Evolutionary conservation across 2,888 invertebrate genomes (phyloP).

Genomic region (Drosophila neotestacea): DNA sequence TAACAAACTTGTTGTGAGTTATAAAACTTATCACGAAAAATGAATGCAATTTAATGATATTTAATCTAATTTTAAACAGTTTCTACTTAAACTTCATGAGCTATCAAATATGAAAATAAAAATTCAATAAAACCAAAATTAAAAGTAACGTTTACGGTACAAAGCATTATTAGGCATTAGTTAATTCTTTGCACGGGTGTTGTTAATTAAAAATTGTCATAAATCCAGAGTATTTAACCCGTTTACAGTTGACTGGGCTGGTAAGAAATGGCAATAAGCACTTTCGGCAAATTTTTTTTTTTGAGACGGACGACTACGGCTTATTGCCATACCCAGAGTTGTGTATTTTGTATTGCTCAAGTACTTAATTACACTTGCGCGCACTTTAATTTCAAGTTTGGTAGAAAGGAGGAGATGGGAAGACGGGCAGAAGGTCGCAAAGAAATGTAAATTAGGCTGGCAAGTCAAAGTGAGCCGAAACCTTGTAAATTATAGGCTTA

Average conservation of each 20-base stretch:
- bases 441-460: conserved; percentile 63
- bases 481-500: conserved; percentile 81
- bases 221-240: conserved; percentile 75
- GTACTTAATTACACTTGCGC: conserved; percentile 81
- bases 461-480: conserved; percentile 73
- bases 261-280: conserved; percentile 66
- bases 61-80: conserved; percentile 11
- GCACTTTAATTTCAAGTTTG: conserved; percentile 75
- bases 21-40: conserved; percentile 22
- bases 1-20: conserved; percentile 16
- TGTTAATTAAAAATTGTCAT: conserved; percentile 79
- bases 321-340: conserved; percentile 26
- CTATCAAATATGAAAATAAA: conserved; percentile 32
- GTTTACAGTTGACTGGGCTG: conserved; percentile 68
- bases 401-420: conserved; percentile 13
- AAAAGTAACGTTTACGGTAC: conserved; percentile 5
- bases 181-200: conserved; percentile 27
- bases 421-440: conserved; percentile 6
- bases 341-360: conserved; percentile 67
- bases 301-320: conserved; percentile 20
- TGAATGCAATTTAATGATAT: conserved; percentile 27
- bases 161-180: conserved; percentile 23
- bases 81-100: conserved; percentile 36
- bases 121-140: neutral
- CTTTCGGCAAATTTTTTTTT: conserved; percentile 50